Conservation (phyloP, 2,797 vertebrate species). For the Xyrichtys novacula region DNA sequence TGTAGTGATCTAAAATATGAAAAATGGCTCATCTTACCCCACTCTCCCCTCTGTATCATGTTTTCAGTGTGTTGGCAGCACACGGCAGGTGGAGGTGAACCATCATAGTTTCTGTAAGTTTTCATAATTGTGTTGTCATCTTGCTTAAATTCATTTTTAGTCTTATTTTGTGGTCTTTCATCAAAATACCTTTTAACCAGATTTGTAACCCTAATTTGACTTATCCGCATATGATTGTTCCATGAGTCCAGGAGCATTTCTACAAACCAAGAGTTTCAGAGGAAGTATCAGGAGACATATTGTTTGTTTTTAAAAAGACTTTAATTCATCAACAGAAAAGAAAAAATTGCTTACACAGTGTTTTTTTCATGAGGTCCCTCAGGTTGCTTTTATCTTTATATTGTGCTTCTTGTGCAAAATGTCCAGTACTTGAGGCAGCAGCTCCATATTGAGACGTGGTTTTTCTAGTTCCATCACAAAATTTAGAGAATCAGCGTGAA, state of each 20-base stretch:
- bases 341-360: background rate
- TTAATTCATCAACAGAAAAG: background rate
- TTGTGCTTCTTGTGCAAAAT: constrained; percentile 80
- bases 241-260: background rate
- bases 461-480: constrained; percentile 48
- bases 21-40: too few relatives aligned
- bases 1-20: too few relatives aligned
- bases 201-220: constrained; percentile 5
- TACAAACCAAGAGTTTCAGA: background rate
- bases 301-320: background rate
- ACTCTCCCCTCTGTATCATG: too few relatives aligned
- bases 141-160: too few relatives aligned
- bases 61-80: too few relatives aligned
- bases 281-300: background rate
- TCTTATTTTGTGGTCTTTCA: background rate
- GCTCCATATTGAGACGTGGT: constrained; percentile 74
- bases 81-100: too few relatives aligned
- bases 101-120: too few relatives aligned
- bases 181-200: constrained; percentile 1
- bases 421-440: constrained; percentile 83
- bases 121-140: too few relatives aligned
- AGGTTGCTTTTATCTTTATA: constrained; percentile 81
- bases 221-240: background rate
- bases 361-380: constrained; percentile 36
- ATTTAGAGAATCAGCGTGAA: constrained; percentile 10